These are phyloP conservation scores for Escarpia spicata DNA, from an alignment of 2,888 invertebrate species.

Conservation along the genomic window DNA sequence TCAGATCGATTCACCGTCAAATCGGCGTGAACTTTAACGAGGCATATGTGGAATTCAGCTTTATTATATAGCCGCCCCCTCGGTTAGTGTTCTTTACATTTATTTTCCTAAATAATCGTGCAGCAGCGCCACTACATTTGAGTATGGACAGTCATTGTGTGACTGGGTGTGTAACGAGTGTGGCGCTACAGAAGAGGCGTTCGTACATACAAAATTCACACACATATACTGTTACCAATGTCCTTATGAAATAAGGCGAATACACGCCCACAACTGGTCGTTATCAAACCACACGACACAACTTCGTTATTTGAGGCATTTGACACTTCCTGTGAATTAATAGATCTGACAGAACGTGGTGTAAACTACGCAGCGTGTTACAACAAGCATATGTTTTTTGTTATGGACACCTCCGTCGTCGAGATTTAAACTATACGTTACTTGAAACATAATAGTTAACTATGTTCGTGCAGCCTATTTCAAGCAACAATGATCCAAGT, in stretches of 20 bases:
- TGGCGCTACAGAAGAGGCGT: background rate
- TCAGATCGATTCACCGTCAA: background rate
- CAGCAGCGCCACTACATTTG: too few relatives aligned
- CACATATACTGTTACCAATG: background rate
- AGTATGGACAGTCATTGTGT: too few relatives aligned
- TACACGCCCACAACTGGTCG: background rate
- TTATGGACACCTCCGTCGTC: background rate
- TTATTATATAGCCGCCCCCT: too few relatives aligned
- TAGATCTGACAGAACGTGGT: background rate
- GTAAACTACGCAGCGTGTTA: background rate
- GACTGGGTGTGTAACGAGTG: background rate
- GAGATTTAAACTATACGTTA: background rate
- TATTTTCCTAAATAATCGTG: too few relatives aligned
- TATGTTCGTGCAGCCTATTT: background rate
- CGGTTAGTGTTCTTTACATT: too few relatives aligned
- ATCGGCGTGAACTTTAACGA: background rate
- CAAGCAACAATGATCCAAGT: background rate
- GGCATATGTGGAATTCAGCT: background rate
- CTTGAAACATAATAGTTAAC: background rate
- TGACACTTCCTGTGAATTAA: background rate
- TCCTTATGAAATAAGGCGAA: background rate
- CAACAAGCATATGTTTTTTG: background rate
- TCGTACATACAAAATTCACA: background rate
- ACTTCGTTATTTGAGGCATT: background rate
- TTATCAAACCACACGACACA: slow-evolving; percentile 6